phyloP scores from a whole-genome alignment of 2,797 vertebrate species.

The Semaprochilodus insignis region DNA sequence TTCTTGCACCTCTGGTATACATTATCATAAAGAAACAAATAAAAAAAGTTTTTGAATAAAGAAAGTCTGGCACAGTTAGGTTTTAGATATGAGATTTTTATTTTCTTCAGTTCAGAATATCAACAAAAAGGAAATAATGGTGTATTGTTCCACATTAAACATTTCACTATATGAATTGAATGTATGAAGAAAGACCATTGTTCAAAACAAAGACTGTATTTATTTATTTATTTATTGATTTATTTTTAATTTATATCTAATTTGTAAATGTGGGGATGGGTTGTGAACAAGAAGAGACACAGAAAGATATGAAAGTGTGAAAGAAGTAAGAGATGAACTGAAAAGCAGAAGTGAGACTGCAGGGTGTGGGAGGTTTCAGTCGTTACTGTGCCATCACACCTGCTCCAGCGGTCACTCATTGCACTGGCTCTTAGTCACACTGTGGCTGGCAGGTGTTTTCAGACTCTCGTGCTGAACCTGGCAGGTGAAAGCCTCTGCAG shows the following conservation, averaged over 20 bases:
- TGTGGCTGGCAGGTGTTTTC: slow-evolving; percentile 6
- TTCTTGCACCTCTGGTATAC: no score
- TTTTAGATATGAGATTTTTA: neutral
- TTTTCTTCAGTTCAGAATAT: neutral
- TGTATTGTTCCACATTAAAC: neutral
- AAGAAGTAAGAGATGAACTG: neutral
- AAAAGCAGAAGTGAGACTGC: slow-evolving; percentile 13
- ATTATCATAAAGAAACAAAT: no score
- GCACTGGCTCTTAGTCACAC: slow-evolving; percentile 35
- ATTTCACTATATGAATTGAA: neutral
- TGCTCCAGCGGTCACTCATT: neutral
- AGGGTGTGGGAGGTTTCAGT: slow-evolving; percentile 6
- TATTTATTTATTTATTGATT: neutral
- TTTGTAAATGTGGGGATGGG: neutral
- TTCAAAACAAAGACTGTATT: neutral
- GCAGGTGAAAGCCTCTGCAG: slow-evolving; percentile 18
- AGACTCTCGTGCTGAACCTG: slow-evolving; percentile 31
- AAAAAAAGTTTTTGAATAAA: neutral
- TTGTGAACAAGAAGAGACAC: neutral
- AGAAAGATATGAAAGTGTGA: neutral
- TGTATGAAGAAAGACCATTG: neutral
- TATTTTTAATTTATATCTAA: neutral
- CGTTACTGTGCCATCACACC: neutral
- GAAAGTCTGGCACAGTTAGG: neutral
- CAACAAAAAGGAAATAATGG: neutral